Evolutionary conservation across 2,888 invertebrate species (phyloP), one percentile per base, ranked within the genome.

Genomic region (Pristionchus mayeri): DNA sequence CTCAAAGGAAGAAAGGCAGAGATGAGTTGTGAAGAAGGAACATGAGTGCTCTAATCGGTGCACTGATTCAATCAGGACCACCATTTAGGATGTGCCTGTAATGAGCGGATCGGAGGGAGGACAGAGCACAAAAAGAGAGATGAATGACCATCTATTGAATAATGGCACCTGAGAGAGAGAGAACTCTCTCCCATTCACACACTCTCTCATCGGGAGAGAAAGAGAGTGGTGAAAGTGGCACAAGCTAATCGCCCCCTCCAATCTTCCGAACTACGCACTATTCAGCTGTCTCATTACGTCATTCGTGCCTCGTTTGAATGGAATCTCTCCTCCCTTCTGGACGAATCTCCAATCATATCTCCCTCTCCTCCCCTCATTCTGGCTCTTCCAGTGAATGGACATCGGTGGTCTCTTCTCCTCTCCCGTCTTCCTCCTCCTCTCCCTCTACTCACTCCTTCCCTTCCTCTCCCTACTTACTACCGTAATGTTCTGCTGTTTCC

Each of bases 391-490:
- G 30, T 63, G 34, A 18, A 63, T 63, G 63, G 13, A 11, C 34
- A 60, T 60, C 30, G 63, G 63, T 63, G 30, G 63, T 63, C 30
- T 27, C 21, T 6, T 34, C 6, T 34, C 63, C 34, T 16, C 63
- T 71, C 40, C 40, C 40, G 11, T 71, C 40, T 40, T 71, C 24
- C 37, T 37, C 24, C 9, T 71, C 40, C 71, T 71, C 40, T 71
- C 71, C 40, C 40, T 71, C 71, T 40, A 44, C 71, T 71, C 71
- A 37, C 40, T 71, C n/a, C 16, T 71, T 21, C 71, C 71, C 21
- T 30, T 71, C 24, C 40, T 71, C 71, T 71, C 71, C 37, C 40
- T 71, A 71, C 71, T 71, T 40, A 71, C 71, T 18, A 37, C 67
- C 13, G 40, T 16, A 2, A 44, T 71, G 37, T 71, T 71, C 71